Evolutionary conservation across 2,888 invertebrate species (phyloP), one percentile per base, ranked within the genome.

Genomic region (Apamea epomidion): DNA sequence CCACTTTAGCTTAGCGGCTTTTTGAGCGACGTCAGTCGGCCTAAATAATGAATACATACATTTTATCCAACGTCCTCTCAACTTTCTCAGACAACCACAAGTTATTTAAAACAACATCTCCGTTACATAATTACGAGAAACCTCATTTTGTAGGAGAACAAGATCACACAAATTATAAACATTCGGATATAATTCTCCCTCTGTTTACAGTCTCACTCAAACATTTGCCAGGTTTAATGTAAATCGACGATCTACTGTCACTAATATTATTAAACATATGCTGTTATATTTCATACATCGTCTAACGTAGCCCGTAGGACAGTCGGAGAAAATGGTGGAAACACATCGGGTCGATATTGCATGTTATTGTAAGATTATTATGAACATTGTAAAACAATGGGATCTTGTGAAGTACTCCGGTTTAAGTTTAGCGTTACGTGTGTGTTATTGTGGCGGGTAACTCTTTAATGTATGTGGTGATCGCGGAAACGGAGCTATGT

Each of bases 201-300:
- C 74, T 92, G 92, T 92, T 92, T 92, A 92, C 88, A 85, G 78
- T 89, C 82, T 72, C 87, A 88, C 80, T 92, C 91, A 93, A 93
- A 93, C 93, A 91, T 92, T 92, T 89, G 85, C 88, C 75, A 73
- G 73, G 91, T 92, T 92, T 94, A 93, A 93, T 95, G 94, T 94
- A 94, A 95, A 95, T 95, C 81, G 90, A 89, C 88, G 90, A 89
- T 65, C 84, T 75, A 82, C 86, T 75, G 82, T 64, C 85, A 88
- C 85, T 90, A 90, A 92, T 95, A 93, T 96, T 96, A 95, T 95
- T 94, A 95, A 95, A 95, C 95, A 95, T 90, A 88, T 91, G 83
- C 91, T 91, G 92, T 93, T 95, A 95, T 95, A 95, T 94, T 94
- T 94, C 94, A 94, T 93, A 94, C 94, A 94, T 84, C 93, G 93